Percentiles rank a stretch among this genome's conserved stretches.
phyloP scores from a whole-genome alignment of 2,113 vertebrate genomes.

The Coracopsis vasa region DNA sequence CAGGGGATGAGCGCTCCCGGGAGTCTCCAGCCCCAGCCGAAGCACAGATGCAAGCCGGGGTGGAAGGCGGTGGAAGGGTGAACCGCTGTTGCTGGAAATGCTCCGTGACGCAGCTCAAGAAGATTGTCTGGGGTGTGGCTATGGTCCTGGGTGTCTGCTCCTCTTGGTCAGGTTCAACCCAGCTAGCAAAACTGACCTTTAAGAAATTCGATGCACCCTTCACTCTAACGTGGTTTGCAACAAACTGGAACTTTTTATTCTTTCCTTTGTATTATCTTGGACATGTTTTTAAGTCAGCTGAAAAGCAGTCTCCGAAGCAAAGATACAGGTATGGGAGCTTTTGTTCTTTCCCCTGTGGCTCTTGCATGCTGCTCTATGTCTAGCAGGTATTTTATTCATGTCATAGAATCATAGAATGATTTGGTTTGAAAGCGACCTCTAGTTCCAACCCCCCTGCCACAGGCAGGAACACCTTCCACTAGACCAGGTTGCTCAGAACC shows the following conservation, averaged over 20 bases:
- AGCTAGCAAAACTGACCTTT: slow-evolving; percentile 93
- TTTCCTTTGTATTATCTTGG: slow-evolving; percentile 93
- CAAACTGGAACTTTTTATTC: slow-evolving; percentile 95
- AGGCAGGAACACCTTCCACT: background rate
- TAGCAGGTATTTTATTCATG: background rate
- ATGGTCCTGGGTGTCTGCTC: slow-evolving; percentile 92
- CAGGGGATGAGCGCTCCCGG: slow-evolving; percentile 89
- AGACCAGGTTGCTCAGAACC: background rate
- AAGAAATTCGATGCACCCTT: slow-evolving; percentile 89
- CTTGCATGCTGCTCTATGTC: background rate
- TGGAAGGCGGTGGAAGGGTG: slow-evolving; percentile 72
- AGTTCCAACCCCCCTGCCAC: background rate
- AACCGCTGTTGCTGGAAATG: slow-evolving; percentile 80
- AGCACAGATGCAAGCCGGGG: slow-evolving; percentile 72
- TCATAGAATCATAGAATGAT: background rate
- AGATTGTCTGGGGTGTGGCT: slow-evolving; percentile 87
- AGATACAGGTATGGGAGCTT: slow-evolving; percentile 85
- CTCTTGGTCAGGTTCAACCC: slow-evolving; percentile 91
- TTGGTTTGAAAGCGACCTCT: background rate
- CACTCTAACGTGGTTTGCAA: slow-evolving; percentile 96
- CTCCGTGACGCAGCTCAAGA: slow-evolving; percentile 78
- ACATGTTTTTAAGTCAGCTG: slow-evolving; percentile 86
- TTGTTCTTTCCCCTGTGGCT: background rate
- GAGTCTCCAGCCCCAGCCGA: slow-evolving; percentile 84
- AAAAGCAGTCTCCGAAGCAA: slow-evolving; percentile 90